Percentiles rank a stretch among this genome's conserved stretches.
Conservation (phyloP, 1,140 invertebrate genomes). For the Drosophila eugracilis region DNA sequence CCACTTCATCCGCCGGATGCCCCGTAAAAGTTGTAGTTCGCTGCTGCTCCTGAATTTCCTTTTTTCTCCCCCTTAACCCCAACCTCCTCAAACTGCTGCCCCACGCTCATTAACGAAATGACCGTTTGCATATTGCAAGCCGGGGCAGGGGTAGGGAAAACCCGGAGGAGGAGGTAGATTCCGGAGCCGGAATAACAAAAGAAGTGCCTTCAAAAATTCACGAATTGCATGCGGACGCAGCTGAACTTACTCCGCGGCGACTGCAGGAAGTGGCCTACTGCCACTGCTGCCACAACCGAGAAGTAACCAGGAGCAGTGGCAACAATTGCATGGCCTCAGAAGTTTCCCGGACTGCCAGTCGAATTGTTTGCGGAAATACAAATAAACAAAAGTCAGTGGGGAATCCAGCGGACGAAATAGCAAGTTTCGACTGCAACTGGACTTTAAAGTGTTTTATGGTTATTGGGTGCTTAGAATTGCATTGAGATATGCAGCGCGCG, state of each 20-base stretch:
- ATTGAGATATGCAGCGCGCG: constrained; percentile 56
- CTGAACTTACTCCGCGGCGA: constrained; percentile 32
- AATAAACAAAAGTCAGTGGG: constrained; percentile 72
- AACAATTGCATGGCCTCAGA: constrained; percentile 54
- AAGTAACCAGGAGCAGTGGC: constrained; percentile 25
- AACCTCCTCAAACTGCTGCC: constrained; percentile 4
- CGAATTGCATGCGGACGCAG: constrained; percentile 68
- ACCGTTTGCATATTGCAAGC: constrained; percentile 80
- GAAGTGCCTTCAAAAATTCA: constrained; percentile 78
- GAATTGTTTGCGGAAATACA: constrained; percentile 79
- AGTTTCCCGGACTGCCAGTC: constrained; percentile 69
- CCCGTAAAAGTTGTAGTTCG: constrained; percentile 68
- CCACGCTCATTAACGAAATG: constrained; percentile 82
- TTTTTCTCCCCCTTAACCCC: background rate
- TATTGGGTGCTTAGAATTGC: constrained; percentile 73
- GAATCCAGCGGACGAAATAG: constrained; percentile 40
- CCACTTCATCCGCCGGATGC: constrained; percentile 70
- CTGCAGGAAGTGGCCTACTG: constrained; percentile 77
- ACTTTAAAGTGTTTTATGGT: constrained; percentile 75
- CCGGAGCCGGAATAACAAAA: constrained; percentile 49
- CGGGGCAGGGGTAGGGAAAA: constrained; percentile 1
- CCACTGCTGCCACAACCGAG: constrained; percentile 17
- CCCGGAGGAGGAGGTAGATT: background rate
- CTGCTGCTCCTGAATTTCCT: constrained; percentile 13
- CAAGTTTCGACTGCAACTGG: constrained; percentile 18